Percentiles rank a stretch among this genome's conserved stretches.
Evolutionary conservation across 2,113 vertebrate genomes (phyloP).

Genomic region (Malaclemys terrapin): DNA sequence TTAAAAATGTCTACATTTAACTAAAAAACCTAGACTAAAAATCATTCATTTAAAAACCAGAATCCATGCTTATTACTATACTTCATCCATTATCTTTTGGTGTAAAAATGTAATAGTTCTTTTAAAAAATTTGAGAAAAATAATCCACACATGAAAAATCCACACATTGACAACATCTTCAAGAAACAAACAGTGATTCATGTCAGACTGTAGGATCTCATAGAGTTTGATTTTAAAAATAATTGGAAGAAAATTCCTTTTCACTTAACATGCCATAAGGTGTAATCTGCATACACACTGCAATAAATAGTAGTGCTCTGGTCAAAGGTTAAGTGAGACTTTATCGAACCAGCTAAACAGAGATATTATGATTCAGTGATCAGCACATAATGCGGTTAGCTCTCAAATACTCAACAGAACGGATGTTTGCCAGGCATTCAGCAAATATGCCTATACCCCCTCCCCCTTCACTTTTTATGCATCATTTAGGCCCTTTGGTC

Average conservation of each 20-base stretch:
- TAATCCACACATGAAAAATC: background rate
- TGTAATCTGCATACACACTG: background rate
- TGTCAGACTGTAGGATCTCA: background rate
- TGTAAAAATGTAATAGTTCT: background rate
- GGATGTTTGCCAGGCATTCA: slow-evolving; percentile 8
- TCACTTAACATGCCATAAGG: background rate
- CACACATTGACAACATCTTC: background rate
- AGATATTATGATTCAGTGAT: background rate
- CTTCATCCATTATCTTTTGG: background rate
- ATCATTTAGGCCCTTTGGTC: slow-evolving; percentile 44
- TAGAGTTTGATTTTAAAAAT: background rate
- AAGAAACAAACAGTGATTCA: background rate
- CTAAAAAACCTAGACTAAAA: background rate
- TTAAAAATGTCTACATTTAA: background rate
- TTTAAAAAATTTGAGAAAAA: background rate
- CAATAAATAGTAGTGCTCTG: background rate
- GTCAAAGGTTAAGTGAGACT: background rate
- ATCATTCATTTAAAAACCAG: background rate
- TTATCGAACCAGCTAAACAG: background rate
- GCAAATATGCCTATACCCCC: background rate
- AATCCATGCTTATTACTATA: background rate
- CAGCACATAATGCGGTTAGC: background rate
- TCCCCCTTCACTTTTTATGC: background rate
- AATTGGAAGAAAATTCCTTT: background rate
- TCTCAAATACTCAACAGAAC: background rate